These are phyloP conservation scores for Lophius piscatorius DNA, from an alignment of 2,113 vertebrate genomes.

Conservation along the genomic window DNA sequence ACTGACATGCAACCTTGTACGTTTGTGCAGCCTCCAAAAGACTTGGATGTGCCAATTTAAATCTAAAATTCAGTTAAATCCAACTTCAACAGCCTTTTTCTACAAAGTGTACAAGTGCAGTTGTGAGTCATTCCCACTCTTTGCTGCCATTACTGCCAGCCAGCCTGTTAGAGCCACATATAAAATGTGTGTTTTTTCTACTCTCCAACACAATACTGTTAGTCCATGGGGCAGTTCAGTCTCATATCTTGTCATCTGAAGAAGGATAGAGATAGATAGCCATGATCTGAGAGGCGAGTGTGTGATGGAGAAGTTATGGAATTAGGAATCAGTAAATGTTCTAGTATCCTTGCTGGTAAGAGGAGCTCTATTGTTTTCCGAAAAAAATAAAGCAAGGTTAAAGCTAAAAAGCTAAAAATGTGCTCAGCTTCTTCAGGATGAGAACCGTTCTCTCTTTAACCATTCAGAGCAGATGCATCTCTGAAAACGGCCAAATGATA, in stretches of 20 bases:
- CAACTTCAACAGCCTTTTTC: conserved; percentile 37
- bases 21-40: conserved; percentile 12
- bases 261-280: conserved; percentile 14
- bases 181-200: conserved; percentile 23
- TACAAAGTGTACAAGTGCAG: conserved; percentile 49
- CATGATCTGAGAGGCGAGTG: conserved; percentile 19
- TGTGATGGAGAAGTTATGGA: conserved; percentile 38
- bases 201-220: conserved; percentile 24
- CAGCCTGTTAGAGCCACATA: conserved; percentile 17
- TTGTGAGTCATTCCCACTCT: conserved; percentile 61
- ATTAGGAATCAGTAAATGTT: conserved; percentile 64
- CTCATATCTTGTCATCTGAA: conserved; percentile 51
- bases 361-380: conserved; percentile 16
- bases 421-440: conserved; percentile 11
- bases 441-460: conserved; percentile 24
- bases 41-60: conserved; percentile 6
- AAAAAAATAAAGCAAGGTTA: conserved; percentile 47
- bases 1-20: neutral
- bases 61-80: too few relatives aligned
- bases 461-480: conserved; percentile 31
- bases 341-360: conserved; percentile 29
- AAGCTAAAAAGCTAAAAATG: conserved; percentile 12
- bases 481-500: conserved; percentile 43
- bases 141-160: conserved; percentile 61
- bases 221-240: conserved; percentile 23